Percentiles rank a stretch among this genome's conserved stretches.
Conservation (phyloP, 2,797 vertebrate genomes). For the Hafferia zeledoni region DNA sequence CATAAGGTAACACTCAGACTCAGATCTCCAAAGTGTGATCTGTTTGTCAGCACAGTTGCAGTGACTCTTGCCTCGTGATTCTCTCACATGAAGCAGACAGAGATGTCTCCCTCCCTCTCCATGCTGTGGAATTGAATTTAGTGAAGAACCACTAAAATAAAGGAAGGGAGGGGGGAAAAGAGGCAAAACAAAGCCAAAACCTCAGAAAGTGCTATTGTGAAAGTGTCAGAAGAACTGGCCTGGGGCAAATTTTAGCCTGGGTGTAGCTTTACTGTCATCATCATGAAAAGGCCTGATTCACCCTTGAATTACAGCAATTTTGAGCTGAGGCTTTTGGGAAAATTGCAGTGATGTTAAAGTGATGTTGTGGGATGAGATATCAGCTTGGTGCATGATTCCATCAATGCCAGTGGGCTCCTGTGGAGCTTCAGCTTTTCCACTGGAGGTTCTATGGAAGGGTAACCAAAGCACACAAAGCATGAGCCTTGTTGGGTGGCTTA, state of each 20-base stretch:
- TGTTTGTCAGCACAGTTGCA: not conserved
- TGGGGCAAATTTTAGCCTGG: slow-evolving; percentile 4
- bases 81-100: not conserved
- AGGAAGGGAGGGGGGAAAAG: not conserved
- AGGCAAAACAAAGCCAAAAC: not conserved
- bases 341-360: rapidly evolving
- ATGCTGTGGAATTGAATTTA: not conserved
- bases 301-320: not conserved
- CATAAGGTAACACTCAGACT: slow-evolving; percentile 25
- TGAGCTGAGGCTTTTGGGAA: not conserved
- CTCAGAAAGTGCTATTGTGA: not conserved
- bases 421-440: rapidly evolving
- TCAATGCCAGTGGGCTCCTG: not conserved
- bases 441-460: not conserved
- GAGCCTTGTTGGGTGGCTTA: not conserved
- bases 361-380: not conserved
- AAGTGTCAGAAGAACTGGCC: not conserved
- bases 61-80: not conserved
- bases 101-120: not conserved
- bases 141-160: not conserved
- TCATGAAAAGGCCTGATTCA: not conserved
- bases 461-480: not conserved
- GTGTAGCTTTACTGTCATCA: not conserved
- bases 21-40: not conserved
- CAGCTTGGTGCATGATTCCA: not conserved